A percentile compares a stretch with the other conserved stretches of the same genome.
These are phyloP conservation scores for Psilanteris sp. DNA, from an alignment of 1,140 invertebrate species.

Conservation along the genomic window DNA sequence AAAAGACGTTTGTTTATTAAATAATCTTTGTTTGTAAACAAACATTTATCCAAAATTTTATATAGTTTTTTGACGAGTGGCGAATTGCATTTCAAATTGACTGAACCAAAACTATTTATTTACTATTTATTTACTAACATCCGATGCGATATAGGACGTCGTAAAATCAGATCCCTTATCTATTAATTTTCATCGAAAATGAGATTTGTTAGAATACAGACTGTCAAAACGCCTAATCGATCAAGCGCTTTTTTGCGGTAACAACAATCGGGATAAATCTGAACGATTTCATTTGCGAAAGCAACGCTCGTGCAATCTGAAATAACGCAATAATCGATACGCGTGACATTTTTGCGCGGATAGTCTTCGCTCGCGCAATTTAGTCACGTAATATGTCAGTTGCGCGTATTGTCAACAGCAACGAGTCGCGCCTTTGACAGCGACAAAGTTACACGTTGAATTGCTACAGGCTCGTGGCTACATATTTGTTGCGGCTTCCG, in stretches of 20 bases:
- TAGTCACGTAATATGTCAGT: conserved; percentile 63
- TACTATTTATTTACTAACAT: no score
- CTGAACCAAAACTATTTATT: no score
- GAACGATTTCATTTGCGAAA: conserved; percentile 40
- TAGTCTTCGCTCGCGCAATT: conserved; percentile 48
- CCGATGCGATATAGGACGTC: no score
- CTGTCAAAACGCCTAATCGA: neutral
- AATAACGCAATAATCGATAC: conserved; percentile 54
- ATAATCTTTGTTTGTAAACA: no score
- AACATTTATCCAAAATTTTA: no score
- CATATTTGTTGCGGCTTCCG: conserved; percentile 62
- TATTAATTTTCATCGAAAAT: no score
- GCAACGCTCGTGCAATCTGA: conserved; percentile 41
- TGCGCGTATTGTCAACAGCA: conserved; percentile 59
- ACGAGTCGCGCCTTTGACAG: conserved; percentile 52
- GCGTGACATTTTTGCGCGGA: conserved; percentile 41
- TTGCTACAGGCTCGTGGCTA: conserved; percentile 50
- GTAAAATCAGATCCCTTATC: no score
- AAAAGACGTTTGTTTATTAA: no score
- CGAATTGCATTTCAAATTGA: no score
- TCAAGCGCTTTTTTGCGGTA: neutral
- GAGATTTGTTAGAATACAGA: no score
- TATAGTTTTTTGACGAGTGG: no score
- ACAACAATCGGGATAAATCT: conserved; percentile 40
- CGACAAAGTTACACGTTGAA: conserved; percentile 64